phyloP scores from a whole-genome alignment of 35 echinoderm and acorn worm species.

The Anneissia japonica region DNA sequence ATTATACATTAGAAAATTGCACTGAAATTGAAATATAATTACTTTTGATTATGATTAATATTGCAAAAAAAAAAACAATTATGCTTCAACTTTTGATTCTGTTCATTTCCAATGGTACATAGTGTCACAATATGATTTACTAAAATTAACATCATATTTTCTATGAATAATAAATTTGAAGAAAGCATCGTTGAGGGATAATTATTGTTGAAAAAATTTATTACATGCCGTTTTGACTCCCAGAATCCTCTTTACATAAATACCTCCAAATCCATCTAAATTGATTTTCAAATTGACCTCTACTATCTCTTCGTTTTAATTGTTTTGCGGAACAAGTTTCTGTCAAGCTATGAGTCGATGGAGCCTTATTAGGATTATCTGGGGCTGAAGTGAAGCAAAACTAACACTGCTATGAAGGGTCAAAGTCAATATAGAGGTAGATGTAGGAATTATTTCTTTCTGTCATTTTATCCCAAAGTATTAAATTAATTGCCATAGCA shows the following conservation, averaged over 20 bases:
- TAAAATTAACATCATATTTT: neutral
- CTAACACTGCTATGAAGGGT: too few species aligned
- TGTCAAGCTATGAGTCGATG: neutral
- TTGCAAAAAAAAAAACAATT: neutral
- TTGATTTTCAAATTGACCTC: neutral
- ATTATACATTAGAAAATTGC: too few species aligned
- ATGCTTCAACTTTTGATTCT: too few species aligned
- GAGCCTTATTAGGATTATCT: neutral
- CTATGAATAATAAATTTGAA: neutral
- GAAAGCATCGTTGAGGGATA: neutral
- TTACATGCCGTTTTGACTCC: neutral
- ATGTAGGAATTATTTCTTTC: too few species aligned
- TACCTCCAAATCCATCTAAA: neutral
- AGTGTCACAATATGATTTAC: neutral
- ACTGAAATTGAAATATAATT: too few species aligned
- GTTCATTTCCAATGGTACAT: neutral
- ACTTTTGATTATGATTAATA: too few species aligned
- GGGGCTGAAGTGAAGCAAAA: neutral
- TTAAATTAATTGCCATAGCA: too few species aligned
- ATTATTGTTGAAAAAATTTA: neutral
- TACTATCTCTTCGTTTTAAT: neutral
- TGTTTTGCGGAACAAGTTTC: neutral
- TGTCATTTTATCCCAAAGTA: too few species aligned
- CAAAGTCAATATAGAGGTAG: too few species aligned
- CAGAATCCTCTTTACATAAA: neutral